Evolutionary conservation across 2,113 vertebrate genomes (phyloP).

Genomic region (Callithrix jacchus): DNA sequence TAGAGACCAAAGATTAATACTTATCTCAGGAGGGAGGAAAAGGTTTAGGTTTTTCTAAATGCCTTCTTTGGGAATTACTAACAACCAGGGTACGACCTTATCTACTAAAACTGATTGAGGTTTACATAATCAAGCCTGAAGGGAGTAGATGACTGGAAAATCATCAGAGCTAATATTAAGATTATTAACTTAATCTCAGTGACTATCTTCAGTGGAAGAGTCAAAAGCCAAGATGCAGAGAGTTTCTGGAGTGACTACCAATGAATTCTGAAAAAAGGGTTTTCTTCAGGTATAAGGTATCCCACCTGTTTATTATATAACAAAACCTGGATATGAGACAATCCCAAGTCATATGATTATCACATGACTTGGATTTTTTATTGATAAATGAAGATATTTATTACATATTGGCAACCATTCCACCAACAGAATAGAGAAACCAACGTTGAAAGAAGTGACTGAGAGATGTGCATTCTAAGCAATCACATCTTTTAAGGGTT

Average conservation of each 20-base stretch:
- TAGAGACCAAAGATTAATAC: conserved; percentile 39
- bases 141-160: not conserved
- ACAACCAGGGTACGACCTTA: not conserved
- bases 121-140: not conserved
- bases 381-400: not conserved
- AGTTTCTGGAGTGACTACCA: conserved; percentile 12
- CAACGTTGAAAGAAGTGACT: not conserved
- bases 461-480: not conserved
- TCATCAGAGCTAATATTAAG: not conserved
- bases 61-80: not conserved
- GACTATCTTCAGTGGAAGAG: not conserved
- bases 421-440: not conserved
- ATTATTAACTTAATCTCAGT: conserved; percentile 14
- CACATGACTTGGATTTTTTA: too few species aligned
- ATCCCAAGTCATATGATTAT: not conserved
- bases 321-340: not conserved
- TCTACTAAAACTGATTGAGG: not conserved
- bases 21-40: not conserved
- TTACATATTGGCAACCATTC: not conserved
- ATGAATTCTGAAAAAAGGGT: not conserved
- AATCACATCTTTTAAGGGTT: not conserved
- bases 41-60: not conserved
- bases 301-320: not conserved
- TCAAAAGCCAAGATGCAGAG: not conserved
- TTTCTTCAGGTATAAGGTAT: not conserved